A percentile compares a stretch with the other conserved stretches of the same genome.
Conservation (phyloP, 2,888 invertebrate genomes). For the Aproaerema taeniolella region DNA sequence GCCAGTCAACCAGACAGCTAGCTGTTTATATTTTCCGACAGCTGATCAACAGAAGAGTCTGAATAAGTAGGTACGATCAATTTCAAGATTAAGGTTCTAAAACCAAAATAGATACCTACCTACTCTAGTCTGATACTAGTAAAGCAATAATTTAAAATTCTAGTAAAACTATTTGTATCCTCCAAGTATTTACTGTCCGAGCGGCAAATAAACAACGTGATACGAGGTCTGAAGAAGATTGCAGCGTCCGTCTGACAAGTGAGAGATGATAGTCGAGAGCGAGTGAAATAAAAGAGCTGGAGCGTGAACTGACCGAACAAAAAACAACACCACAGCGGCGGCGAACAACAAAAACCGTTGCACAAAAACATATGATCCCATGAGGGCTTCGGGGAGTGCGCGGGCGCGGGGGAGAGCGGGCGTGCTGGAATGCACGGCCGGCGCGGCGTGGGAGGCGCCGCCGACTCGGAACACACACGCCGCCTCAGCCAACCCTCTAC, state of each 20-base stretch:
- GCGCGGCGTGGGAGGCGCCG: constrained; percentile 74
- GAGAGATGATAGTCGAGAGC: constrained; percentile 57
- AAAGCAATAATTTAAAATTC: too few relatives aligned
- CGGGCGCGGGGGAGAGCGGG: constrained; percentile 54
- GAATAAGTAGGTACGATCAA: too few relatives aligned
- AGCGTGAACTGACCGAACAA: constrained; percentile 67
- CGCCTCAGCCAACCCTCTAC: constrained; percentile 43
- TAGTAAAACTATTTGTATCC: too few relatives aligned
- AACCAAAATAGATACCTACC: too few relatives aligned
- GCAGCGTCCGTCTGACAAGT: constrained; percentile 30
- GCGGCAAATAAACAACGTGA: constrained; percentile 2
- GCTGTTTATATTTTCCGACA: too few relatives aligned
- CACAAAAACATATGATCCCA: constrained; percentile 78
- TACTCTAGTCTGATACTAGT: too few relatives aligned
- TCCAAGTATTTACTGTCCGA: too few relatives aligned
- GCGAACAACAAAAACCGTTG: constrained; percentile 77
- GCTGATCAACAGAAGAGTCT: too few relatives aligned
- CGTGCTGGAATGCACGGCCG: constrained; percentile 75
- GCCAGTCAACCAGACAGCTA: too few relatives aligned
- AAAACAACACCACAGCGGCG: constrained; percentile 68
- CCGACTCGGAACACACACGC: constrained; percentile 54
- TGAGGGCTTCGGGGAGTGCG: constrained; percentile 55
- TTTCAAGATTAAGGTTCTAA: too few relatives aligned
- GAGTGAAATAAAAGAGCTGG: constrained; percentile 66
- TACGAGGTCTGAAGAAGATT: constrained; percentile 19